Evolutionary conservation across 2,888 invertebrate genomes (phyloP).

Genomic region (Chrysopilus asiliformis): DNA sequence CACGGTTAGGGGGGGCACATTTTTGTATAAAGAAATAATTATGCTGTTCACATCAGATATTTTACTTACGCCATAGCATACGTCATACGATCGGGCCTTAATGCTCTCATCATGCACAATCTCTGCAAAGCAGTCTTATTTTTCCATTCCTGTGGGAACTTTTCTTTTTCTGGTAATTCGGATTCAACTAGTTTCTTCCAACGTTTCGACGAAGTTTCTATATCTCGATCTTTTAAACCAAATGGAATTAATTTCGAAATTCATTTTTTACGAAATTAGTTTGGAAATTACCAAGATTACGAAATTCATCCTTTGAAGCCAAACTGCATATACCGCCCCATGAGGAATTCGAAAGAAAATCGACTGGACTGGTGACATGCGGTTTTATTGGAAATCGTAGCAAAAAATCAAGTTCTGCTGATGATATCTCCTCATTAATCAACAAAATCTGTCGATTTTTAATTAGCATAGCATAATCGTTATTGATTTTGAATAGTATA

Average conservation of each 20-base stretch:
- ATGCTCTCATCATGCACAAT: slow-evolving; percentile 88
- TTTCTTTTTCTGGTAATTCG: slow-evolving; percentile 89
- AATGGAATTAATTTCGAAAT: too few relatives aligned
- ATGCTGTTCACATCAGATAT: too few relatives aligned
- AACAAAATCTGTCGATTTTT: slow-evolving; percentile 57
- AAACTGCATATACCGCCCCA: slow-evolving; percentile 95
- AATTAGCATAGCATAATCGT: too few relatives aligned
- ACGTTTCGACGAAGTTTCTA: slow-evolving; percentile 89
- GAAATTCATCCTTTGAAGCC: slow-evolving; percentile 79
- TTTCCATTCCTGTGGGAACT: slow-evolving; percentile 98
- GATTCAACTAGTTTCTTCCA: slow-evolving; percentile 96
- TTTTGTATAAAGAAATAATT: too few relatives aligned
- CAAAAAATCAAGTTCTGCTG: slow-evolving; percentile 80
- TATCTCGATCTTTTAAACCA: too few relatives aligned
- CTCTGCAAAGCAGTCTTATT: slow-evolving; percentile 86
- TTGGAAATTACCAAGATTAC: slow-evolving; percentile 82
- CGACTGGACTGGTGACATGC: slow-evolving; percentile 87
- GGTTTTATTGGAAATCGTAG: slow-evolving; percentile 85
- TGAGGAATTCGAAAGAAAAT: slow-evolving; percentile 79
- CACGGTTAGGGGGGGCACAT: too few relatives aligned
- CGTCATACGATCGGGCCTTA: slow-evolving; percentile 91
- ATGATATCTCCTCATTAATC: slow-evolving; percentile 73
- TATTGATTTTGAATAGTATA: too few relatives aligned
- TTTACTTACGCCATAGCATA: slow-evolving; percentile 74
- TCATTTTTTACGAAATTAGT: too few relatives aligned